Evolutionary conservation across 2,888 invertebrate species (phyloP).

Genomic region (Carabus problematicus): DNA sequence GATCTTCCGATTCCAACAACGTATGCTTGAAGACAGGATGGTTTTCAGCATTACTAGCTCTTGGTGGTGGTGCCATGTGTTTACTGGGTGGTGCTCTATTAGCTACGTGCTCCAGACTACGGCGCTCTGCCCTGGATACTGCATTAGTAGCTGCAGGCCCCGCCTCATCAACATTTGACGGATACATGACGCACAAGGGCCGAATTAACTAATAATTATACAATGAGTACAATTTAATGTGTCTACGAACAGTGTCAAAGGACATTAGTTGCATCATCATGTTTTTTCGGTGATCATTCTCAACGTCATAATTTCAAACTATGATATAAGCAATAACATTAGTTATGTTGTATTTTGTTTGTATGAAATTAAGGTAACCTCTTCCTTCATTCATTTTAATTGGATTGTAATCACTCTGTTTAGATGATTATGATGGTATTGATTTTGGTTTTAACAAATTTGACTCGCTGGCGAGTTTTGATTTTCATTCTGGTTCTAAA

Average conservation of each 20-base stretch:
- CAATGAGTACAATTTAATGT: conserved; percentile 23
- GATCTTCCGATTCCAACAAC: conserved; percentile 52
- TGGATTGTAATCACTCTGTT: not conserved
- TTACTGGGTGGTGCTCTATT: conserved; percentile 75
- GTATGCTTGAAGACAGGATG: conserved; percentile 61
- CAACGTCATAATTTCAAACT: too few species aligned
- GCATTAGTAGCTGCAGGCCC: conserved; percentile 49
- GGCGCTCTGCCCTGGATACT: conserved; percentile 63
- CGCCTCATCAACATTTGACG: conserved; percentile 55
- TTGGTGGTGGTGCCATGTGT: conserved; percentile 65
- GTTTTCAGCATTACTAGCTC: conserved; percentile 62
- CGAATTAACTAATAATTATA: conserved; percentile 53
- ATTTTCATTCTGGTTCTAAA: not conserved
- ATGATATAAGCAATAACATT: too few species aligned
- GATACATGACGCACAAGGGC: conserved; percentile 60
- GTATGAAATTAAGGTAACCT: too few species aligned
- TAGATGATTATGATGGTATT: not conserved
- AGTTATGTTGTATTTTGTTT: too few species aligned
- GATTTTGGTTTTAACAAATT: conserved; percentile 5
- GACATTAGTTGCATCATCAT: not conserved
- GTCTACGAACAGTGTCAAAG: conserved; percentile 1
- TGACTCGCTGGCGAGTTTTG: conserved; percentile 33
- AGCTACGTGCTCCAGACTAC: conserved; percentile 78
- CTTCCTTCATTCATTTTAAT: too few species aligned
- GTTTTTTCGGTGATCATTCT: not conserved